Conservation (phyloP, 2,888 invertebrate species). For the Noctua janthina region DNA sequence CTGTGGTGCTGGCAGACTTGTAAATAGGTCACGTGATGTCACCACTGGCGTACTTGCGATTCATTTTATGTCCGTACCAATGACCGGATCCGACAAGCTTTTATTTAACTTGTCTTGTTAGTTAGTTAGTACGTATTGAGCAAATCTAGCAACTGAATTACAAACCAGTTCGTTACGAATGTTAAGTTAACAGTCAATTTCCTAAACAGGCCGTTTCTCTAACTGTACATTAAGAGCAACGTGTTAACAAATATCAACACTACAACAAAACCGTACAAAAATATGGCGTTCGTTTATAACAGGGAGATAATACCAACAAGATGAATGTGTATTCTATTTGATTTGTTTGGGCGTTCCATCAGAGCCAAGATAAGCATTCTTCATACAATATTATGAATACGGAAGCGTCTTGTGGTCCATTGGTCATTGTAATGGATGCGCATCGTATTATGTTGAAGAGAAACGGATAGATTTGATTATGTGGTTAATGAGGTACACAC, state of each 20-base stretch:
- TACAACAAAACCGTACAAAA: conserved; percentile 3
- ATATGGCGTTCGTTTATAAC: conserved; percentile 29
- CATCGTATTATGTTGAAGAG: conserved; percentile 25
- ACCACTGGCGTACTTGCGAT: too few relatives aligned
- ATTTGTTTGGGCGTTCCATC: conserved; percentile 24
- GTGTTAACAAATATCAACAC: conserved; percentile 16
- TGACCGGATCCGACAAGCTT: background rate
- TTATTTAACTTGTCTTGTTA: background rate
- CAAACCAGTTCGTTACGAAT: background rate
- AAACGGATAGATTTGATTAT: conserved; percentile 17
- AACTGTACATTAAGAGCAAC: background rate
- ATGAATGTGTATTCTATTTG: conserved; percentile 31
- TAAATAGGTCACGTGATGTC: too few relatives aligned
- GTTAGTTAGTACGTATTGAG: too few relatives aligned
- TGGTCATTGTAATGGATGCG: conserved; percentile 52
- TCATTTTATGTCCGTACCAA: too few relatives aligned
- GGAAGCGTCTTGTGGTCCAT: conserved; percentile 30
- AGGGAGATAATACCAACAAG: conserved; percentile 19
- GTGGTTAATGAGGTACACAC: background rate
- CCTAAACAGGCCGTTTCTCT: background rate
- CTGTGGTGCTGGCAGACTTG: too few relatives aligned
- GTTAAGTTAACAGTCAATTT: background rate
- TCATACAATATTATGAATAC: conserved; percentile 44
- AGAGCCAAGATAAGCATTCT: conserved; percentile 33
- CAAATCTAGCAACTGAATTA: background rate